Evolutionary conservation across 2,113 vertebrate species (phyloP).

Genomic region (Pteruthius melanotis): DNA sequence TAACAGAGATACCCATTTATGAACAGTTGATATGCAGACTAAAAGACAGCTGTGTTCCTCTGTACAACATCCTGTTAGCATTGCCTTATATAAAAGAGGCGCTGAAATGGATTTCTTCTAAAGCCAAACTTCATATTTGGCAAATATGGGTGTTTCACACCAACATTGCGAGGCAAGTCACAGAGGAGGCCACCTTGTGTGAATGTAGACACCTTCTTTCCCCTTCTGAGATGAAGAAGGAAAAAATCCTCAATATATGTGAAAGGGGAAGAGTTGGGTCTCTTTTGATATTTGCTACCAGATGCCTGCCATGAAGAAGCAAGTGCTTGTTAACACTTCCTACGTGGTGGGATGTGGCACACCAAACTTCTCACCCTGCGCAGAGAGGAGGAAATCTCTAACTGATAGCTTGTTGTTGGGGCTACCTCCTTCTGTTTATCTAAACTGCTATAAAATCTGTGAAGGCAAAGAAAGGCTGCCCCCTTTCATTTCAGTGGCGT

Average conservation of each 20-base stretch:
- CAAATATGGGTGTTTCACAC: neutral
- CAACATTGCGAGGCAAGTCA: neutral
- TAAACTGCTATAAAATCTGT: slow-evolving; percentile 25
- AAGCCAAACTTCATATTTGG: neutral
- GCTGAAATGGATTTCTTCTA: neutral
- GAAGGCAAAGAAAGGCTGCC: slow-evolving; percentile 1
- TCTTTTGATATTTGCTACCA: neutral
- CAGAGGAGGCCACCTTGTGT: neutral
- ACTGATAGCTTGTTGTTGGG: slow-evolving; percentile 9
- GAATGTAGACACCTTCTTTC: neutral
- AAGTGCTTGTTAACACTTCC: slow-evolving; percentile 37
- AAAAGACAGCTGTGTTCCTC: neutral
- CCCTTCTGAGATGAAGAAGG: neutral
- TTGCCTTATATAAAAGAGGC: neutral
- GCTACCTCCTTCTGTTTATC: slow-evolving; percentile 16
- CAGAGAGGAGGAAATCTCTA: slow-evolving; percentile 16
- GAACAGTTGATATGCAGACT: neutral
- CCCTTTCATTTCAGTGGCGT: neutral
- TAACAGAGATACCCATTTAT: neutral
- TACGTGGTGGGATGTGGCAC: slow-evolving; percentile 7
- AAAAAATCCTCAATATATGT: neutral
- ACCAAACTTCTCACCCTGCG: neutral
- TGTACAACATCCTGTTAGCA: neutral
- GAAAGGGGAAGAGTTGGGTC: neutral
- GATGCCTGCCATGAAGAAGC: neutral